Evolutionary conservation across 1,140 invertebrate genomes (phyloP).

Genomic region (Subanguina moxae): DNA sequence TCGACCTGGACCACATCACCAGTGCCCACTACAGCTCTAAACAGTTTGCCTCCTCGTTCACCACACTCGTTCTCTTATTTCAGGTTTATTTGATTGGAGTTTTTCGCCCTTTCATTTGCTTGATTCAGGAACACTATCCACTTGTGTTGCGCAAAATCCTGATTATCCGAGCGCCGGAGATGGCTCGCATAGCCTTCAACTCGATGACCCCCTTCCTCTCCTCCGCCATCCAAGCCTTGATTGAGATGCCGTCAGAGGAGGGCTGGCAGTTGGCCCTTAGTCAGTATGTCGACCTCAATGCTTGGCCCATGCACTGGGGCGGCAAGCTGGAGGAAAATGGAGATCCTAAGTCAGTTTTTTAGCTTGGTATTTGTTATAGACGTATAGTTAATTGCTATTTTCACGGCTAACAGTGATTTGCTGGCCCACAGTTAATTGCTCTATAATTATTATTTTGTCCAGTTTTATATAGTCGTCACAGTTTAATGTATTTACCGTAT

Average conservation of each 20-base stretch:
- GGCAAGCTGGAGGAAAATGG: slow-evolving; percentile 54
- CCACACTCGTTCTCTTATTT: slow-evolving; percentile 54
- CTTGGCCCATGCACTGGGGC: slow-evolving; percentile 58
- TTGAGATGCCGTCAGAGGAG: slow-evolving; percentile 58
- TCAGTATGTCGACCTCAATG: slow-evolving; percentile 53
- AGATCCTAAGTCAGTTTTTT: slow-evolving; percentile 55
- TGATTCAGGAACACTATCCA: slow-evolving; percentile 53
- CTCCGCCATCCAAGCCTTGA: slow-evolving; percentile 51
- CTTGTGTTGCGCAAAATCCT: slow-evolving; percentile 55
- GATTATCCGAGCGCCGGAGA: slow-evolving; percentile 57
- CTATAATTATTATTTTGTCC: too few relatives aligned
- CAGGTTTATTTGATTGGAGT: slow-evolving; percentile 20
- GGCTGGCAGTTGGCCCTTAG: slow-evolving; percentile 53
- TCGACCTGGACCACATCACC: slow-evolving; percentile 58
- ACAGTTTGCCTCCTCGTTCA: slow-evolving; percentile 58
- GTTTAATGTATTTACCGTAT: too few relatives aligned
- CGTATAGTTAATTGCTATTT: too few relatives aligned
- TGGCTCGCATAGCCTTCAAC: slow-evolving; percentile 56
- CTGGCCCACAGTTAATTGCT: too few relatives aligned
- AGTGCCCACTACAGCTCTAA: slow-evolving; percentile 58
- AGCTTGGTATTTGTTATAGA: too few relatives aligned
- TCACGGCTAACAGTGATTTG: too few relatives aligned
- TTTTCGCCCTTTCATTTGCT: neutral
- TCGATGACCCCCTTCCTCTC: slow-evolving; percentile 57
- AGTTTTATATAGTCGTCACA: too few relatives aligned